These are phyloP conservation scores for Xestia xanthographa DNA, from an alignment of 2,888 invertebrate species.

Conservation along the genomic window DNA sequence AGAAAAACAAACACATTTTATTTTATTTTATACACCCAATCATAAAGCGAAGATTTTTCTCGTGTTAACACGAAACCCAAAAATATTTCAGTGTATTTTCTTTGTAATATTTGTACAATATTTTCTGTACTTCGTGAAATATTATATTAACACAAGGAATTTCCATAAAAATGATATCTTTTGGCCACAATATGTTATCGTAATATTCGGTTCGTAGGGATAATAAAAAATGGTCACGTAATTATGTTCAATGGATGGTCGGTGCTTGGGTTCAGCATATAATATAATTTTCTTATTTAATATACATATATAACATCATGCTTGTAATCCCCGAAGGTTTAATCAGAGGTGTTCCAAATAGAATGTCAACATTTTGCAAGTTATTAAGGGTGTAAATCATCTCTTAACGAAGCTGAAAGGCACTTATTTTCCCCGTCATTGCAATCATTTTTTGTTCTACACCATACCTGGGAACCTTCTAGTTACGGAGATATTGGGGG, in stretches of 20 bases:
- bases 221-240: conserved; percentile 53
- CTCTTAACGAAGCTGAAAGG: too few relatives aligned
- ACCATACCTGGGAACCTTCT: too few relatives aligned
- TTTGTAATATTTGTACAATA: conserved; percentile 39
- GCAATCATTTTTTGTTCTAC: too few relatives aligned
- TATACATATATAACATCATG: background rate
- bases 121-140: conserved; percentile 53
- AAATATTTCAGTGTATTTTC: conserved; percentile 28
- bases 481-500: too few relatives aligned
- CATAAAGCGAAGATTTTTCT: conserved; percentile 31
- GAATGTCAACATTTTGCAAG: background rate
- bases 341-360: background rate
- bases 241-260: conserved; percentile 32
- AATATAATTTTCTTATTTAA: background rate
- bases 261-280: conserved; percentile 43
- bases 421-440: too few relatives aligned
- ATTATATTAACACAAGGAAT: conserved; percentile 49
- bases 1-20: conserved; percentile 7
- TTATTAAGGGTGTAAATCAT: too few relatives aligned
- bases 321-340: background rate
- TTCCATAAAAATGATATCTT: conserved; percentile 62
- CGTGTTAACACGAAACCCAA: conserved; percentile 22
- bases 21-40: conserved; percentile 20
- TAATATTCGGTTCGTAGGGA: conserved; percentile 41
- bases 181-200: conserved; percentile 54